Evolutionary conservation across 2,888 invertebrate species (phyloP).

Genomic region (Mythimna impura): DNA sequence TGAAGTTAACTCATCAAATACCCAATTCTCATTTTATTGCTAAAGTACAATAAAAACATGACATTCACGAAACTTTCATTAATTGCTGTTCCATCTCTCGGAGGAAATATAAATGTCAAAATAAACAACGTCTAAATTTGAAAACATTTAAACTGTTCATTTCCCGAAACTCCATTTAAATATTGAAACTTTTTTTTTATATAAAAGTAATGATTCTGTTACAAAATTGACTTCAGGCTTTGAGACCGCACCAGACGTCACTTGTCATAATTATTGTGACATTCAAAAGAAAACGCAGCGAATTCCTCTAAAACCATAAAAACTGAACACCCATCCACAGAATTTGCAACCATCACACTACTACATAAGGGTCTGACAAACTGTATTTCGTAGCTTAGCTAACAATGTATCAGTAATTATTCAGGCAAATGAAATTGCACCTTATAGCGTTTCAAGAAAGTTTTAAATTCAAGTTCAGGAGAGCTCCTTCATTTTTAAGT

Average conservation of each 20-base stretch:
- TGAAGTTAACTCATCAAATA: neutral
- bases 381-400: slow-evolving; percentile 29
- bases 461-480: slow-evolving; percentile 8
- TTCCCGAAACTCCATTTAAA: slow-evolving; percentile 41
- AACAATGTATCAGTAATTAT: slow-evolving; percentile 30
- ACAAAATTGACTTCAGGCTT: slow-evolving; percentile 59
- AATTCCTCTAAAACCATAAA: slow-evolving; percentile 43
- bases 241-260: slow-evolving; percentile 59
- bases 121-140: slow-evolving; percentile 12
- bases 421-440: slow-evolving; percentile 35
- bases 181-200: slow-evolving; percentile 42
- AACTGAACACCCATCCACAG: neutral
- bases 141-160: slow-evolving; percentile 38
- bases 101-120: slow-evolving; percentile 18
- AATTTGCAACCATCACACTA: slow-evolving; percentile 33
- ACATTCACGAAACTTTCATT: neutral
- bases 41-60: slow-evolving; percentile 3
- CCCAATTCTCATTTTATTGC: neutral
- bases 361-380: neutral
- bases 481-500: slow-evolving; percentile 55
- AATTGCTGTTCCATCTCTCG: slow-evolving; percentile 5
- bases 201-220: slow-evolving; percentile 54
- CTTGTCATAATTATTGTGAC: slow-evolving; percentile 71
- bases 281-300: slow-evolving; percentile 65
- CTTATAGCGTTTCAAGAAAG: slow-evolving; percentile 23